Conservation (phyloP, 2,797 vertebrate genomes). For the Helarctos malayanus region DNA sequence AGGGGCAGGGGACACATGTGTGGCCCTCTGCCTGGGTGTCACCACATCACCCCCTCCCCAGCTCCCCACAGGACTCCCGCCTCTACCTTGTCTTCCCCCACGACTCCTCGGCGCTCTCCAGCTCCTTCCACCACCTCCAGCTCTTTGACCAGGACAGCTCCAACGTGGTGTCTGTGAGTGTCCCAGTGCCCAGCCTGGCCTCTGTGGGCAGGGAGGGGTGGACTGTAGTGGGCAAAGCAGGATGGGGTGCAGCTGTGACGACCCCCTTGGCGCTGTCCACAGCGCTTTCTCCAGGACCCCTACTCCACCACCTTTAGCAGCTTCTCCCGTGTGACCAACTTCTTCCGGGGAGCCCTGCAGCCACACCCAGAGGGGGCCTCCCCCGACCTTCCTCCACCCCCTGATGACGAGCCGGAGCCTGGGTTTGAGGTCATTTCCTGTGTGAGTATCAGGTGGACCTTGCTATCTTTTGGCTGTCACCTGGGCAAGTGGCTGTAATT, state of each 20-base stretch:
- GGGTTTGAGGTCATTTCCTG: slow-evolving; percentile 97
- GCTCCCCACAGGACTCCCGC: slow-evolving; percentile 94
- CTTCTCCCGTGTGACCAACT: slow-evolving; percentile 97
- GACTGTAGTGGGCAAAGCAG: fast-evolving
- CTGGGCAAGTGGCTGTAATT: background rate
- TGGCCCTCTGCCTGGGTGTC: background rate
- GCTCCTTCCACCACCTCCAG: slow-evolving; percentile 94
- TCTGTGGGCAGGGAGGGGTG: fast-evolving
- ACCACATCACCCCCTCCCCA: slow-evolving; percentile 70
- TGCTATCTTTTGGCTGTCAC: background rate
- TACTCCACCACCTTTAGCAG: slow-evolving; percentile 96
- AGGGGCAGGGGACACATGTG: fast-evolving
- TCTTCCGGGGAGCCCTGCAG: slow-evolving; percentile 93
- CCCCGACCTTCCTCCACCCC: slow-evolving; percentile 78
- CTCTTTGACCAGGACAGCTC: slow-evolving; percentile 94
- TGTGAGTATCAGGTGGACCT: slow-evolving; percentile 88
- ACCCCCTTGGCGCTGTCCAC: background rate
- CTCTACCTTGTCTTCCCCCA: slow-evolving; percentile 94
- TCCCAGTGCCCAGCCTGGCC: fast-evolving
- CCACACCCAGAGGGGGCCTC: slow-evolving; percentile 87
- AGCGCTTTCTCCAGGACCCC: slow-evolving; percentile 97
- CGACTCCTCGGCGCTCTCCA: slow-evolving; percentile 92
- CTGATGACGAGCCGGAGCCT: slow-evolving; percentile 92
- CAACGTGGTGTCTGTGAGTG: slow-evolving; percentile 93
- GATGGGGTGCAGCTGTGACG: background rate